These are phyloP conservation scores for Nomada hirtipes DNA, from an alignment of 2,888 invertebrate genomes.

Conservation along the genomic window DNA sequence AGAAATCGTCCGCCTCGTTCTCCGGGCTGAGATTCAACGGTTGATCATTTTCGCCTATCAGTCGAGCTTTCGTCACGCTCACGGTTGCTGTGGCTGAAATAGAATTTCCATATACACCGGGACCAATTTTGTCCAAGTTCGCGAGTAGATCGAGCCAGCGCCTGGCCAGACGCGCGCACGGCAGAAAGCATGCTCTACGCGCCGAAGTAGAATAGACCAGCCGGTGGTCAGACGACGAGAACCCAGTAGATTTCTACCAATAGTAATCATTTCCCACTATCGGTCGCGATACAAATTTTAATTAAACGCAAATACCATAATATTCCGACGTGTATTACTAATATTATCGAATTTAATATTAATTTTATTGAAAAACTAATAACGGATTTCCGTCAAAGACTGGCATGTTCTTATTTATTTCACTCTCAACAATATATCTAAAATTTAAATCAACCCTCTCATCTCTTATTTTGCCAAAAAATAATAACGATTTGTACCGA, in stretches of 20 bases:
- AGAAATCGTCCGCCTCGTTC: slow-evolving; percentile 93
- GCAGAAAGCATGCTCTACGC: neutral
- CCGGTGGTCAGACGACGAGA: slow-evolving; percentile 4
- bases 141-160: neutral
- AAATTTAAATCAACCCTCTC: too few species aligned
- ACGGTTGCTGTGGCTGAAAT: slow-evolving; percentile 88
- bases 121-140: neutral
- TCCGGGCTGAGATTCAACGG: slow-evolving; percentile 89
- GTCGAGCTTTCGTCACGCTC: slow-evolving; percentile 90
- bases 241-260: neutral
- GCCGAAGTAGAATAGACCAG: neutral
- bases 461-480: too few species aligned
- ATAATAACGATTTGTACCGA: too few species aligned
- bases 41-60: slow-evolving; percentile 91
- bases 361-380: too few species aligned
- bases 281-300: too few species aligned
- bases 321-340: too few species aligned
- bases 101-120: neutral
- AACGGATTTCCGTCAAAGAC: too few species aligned
- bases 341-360: too few species aligned
- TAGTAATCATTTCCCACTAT: too few species aligned
- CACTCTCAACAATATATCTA: too few species aligned
- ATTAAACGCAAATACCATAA: too few species aligned
- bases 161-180: neutral
- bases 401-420: too few species aligned